These are phyloP conservation scores for Erythrocercus mccallii DNA, from an alignment of 2,113 vertebrate genomes.

Conservation along the genomic window DNA sequence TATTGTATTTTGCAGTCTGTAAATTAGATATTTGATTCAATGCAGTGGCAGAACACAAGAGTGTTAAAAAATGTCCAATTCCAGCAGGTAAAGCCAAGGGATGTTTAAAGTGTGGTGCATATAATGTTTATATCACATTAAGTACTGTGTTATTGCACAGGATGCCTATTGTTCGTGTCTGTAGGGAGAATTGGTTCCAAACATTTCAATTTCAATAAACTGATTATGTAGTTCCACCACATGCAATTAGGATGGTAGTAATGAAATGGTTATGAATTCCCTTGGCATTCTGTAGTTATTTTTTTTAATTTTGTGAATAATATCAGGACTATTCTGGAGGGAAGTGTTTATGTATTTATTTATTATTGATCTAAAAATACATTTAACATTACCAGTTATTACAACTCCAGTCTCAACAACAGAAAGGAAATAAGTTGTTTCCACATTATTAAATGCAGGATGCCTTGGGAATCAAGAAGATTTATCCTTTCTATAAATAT, in stretches of 20 bases:
- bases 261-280: constrained; percentile 89
- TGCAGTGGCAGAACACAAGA: constrained; percentile 68
- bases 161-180: constrained; percentile 81
- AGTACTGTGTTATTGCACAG: constrained; percentile 75
- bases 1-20: constrained; percentile 80
- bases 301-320: constrained; percentile 93
- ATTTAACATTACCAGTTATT: constrained; percentile 90
- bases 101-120: constrained; percentile 75
- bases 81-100: constrained; percentile 62
- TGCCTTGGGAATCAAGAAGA: constrained; percentile 67
- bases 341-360: constrained; percentile 91
- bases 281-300: constrained; percentile 72
- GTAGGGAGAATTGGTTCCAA: constrained; percentile 82
- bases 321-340: constrained; percentile 83
- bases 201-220: constrained; percentile 91
- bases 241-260: constrained; percentile 85
- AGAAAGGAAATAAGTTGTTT: constrained; percentile 70
- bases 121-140: constrained; percentile 83
- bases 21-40: constrained; percentile 81
- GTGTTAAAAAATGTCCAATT: constrained; percentile 75
- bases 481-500: constrained; percentile 72
- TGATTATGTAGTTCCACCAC: constrained; percentile 79
- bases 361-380: constrained; percentile 87
- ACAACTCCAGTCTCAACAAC: constrained; percentile 79
- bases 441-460: constrained; percentile 74